These are phyloP conservation scores for Icerya purchasi DNA, from an alignment of 2,888 invertebrate species.

Conservation along the genomic window DNA sequence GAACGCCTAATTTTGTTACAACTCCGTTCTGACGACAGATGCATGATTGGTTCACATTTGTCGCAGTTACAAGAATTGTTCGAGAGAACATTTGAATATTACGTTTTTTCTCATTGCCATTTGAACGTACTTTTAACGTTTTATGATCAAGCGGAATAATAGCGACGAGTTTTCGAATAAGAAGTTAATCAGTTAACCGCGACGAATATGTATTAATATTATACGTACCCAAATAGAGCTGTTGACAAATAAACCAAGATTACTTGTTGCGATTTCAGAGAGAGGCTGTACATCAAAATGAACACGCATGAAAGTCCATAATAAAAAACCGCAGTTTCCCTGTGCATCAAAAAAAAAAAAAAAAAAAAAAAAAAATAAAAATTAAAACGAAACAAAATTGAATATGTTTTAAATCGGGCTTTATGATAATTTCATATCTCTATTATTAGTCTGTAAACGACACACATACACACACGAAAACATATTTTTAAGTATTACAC, in stretches of 20 bases:
- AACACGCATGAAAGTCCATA: conserved; percentile 74
- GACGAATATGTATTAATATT: background rate
- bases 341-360: conserved; percentile 23
- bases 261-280: conserved; percentile 51
- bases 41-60: too few relatives aligned
- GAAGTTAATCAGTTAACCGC: background rate
- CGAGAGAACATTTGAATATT: too few relatives aligned
- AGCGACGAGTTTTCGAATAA: background rate
- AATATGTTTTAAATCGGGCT: too few relatives aligned
- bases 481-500: background rate
- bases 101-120: too few relatives aligned
- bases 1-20: too few relatives aligned
- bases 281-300: conserved; percentile 82
- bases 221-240: conserved; percentile 34
- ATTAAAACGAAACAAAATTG: background rate
- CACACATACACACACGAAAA: background rate
- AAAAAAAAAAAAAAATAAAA: background rate
- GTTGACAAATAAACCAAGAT: conserved; percentile 68
- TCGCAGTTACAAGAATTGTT: background rate
- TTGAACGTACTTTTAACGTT: too few relatives aligned
- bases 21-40: too few relatives aligned
- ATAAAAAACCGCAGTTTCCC: conserved; percentile 73
- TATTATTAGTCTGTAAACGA: background rate
- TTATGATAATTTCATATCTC: too few relatives aligned
- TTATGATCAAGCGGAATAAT: too few relatives aligned